Evolutionary conservation across 2,888 invertebrate species (phyloP).

Genomic region (Muschampia staudingeri): DNA sequence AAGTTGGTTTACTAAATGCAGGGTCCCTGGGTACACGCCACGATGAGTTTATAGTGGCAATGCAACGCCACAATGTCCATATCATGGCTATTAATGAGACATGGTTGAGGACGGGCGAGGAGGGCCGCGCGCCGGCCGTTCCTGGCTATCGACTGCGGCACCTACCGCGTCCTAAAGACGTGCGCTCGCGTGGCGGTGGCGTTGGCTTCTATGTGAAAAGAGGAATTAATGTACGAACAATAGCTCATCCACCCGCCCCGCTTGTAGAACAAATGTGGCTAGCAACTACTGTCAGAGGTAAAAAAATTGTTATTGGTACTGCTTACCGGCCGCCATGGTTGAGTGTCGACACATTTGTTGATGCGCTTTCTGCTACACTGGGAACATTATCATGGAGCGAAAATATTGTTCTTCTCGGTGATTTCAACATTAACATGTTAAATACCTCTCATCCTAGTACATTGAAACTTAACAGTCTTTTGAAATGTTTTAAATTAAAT

Average conservation of each 20-base stretch:
- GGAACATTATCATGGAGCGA: not conserved
- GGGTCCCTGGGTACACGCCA: slow-evolving; percentile 20
- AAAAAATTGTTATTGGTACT: slow-evolving; percentile 17
- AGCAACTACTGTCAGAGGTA: not conserved
- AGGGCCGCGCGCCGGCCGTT: slow-evolving; percentile 17
- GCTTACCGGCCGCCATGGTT: slow-evolving; percentile 26
- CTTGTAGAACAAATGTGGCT: slow-evolving; percentile 22
- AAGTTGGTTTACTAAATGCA: slow-evolving; percentile 16
- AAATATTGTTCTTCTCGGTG: not conserved
- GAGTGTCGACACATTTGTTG: not conserved
- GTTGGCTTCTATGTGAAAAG: not conserved
- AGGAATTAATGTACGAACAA: not conserved
- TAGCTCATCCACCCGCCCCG: not conserved
- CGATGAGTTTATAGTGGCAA: slow-evolving; percentile 9
- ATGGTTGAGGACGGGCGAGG: slow-evolving; percentile 14
- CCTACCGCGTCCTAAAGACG: not conserved
- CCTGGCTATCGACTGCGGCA: slow-evolving; percentile 16
- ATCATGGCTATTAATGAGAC: slow-evolving; percentile 14
- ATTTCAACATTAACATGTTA: slow-evolving; percentile 22
- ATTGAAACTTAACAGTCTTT: not conserved
- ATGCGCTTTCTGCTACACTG: not conserved
- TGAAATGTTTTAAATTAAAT: slow-evolving; percentile 10
- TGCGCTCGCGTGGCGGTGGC: not conserved
- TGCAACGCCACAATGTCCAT: not conserved
- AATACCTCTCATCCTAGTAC: not conserved